Conservation (phyloP, 2,888 invertebrate genomes). For the Sphaeridia pumilis region DNA sequence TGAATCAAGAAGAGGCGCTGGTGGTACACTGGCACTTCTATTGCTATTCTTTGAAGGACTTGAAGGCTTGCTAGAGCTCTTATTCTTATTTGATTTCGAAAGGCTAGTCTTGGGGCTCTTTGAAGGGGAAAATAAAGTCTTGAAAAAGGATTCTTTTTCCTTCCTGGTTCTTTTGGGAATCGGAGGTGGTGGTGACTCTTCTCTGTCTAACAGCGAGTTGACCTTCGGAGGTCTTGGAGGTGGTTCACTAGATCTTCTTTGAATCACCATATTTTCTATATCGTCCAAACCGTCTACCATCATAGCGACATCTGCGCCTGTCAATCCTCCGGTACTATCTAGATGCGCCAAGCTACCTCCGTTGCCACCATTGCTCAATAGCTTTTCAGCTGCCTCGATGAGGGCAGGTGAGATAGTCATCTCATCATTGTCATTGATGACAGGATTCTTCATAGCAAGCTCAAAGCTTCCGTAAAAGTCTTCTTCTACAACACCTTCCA, state of each 20-base stretch:
- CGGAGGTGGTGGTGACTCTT: slow-evolving; percentile 17
- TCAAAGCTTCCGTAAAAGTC: slow-evolving; percentile 73
- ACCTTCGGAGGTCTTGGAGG: slow-evolving; percentile 40
- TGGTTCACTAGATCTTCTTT: slow-evolving; percentile 39
- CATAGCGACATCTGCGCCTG: background rate
- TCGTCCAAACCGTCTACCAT: background rate
- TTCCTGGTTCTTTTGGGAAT: slow-evolving; percentile 18
- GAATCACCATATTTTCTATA: slow-evolving; percentile 30
- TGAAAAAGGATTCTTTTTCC: slow-evolving; percentile 19
- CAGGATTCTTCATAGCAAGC: slow-evolving; percentile 70
- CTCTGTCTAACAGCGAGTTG: slow-evolving; percentile 37
- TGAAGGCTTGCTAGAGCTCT: slow-evolving; percentile 6
- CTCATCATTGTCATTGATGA: slow-evolving; percentile 10
- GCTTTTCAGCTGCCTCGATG: background rate
- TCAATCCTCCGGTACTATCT: background rate
- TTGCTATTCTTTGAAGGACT: slow-evolving; percentile 5
- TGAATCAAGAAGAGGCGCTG: too few species aligned
- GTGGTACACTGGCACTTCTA: background rate
- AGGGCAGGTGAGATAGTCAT: background rate
- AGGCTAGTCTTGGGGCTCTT: slow-evolving; percentile 15
- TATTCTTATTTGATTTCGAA: slow-evolving; percentile 7
- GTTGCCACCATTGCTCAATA: slow-evolving; percentile 2
- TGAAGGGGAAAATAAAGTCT: slow-evolving; percentile 15
- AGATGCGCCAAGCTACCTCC: too few species aligned
- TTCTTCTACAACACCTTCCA: slow-evolving; percentile 53